Conservation (phyloP, 2,113 vertebrate species). For the Atherinomorus stipes region DNA sequence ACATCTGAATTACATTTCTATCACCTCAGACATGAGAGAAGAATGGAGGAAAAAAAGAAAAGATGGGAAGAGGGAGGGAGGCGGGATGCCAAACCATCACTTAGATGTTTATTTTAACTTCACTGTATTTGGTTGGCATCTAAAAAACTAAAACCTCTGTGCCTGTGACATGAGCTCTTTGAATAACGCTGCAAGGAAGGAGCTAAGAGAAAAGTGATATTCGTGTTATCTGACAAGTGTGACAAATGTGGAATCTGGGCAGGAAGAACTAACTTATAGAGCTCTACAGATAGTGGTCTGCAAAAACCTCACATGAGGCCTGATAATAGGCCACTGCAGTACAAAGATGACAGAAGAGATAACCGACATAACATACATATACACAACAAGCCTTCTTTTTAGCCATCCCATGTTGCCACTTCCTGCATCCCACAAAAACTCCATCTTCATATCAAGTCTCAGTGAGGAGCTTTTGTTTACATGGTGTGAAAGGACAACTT, state of each 20-base stretch:
- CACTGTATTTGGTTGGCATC: conserved; percentile 78
- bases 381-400: not conserved
- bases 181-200: conserved; percentile 50
- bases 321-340: conserved; percentile 40
- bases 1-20: conserved; percentile 89
- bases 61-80: conserved; percentile 71
- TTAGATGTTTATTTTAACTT: conserved; percentile 87
- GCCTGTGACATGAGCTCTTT: conserved; percentile 70
- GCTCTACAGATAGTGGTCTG: conserved; percentile 45
- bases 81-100: conserved; percentile 79
- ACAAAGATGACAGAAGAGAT: conserved; percentile 51
- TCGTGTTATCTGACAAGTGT: conserved; percentile 52
- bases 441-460: conserved; percentile 33
- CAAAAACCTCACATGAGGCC: conserved; percentile 67
- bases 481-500: conserved; percentile 42
- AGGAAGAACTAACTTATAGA: conserved; percentile 47
- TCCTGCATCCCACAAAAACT: conserved; percentile 16
- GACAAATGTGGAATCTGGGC: conserved; percentile 53
- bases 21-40: conserved; percentile 76
- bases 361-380: conserved; percentile 46
- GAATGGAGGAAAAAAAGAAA: conserved; percentile 70
- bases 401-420: conserved; percentile 14
- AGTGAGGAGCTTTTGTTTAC: conserved; percentile 34
- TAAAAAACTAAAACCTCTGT: conserved; percentile 73
- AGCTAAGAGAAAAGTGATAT: conserved; percentile 63